Conservation (phyloP, 2,797 vertebrate species). For the Rhodeus uyekii region DNA sequence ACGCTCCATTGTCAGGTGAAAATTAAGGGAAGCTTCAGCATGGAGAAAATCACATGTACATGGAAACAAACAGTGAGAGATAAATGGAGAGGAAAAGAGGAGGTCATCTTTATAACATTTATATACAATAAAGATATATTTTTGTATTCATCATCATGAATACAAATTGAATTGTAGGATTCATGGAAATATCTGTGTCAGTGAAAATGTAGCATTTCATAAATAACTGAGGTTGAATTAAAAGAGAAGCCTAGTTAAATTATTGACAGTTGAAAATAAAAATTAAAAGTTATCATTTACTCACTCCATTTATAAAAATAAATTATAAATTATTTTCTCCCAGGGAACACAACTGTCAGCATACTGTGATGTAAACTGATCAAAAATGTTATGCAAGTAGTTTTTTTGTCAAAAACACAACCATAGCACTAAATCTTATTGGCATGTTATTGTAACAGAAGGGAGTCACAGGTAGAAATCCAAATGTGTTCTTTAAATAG, state of each 20-base stretch:
- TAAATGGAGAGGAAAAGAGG: neutral
- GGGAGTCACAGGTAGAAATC: too few species aligned
- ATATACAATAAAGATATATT: neutral
- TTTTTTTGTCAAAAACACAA: neutral
- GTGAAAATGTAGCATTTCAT: neutral
- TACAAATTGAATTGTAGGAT: too few species aligned
- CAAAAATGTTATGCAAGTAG: neutral
- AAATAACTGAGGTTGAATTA: neutral
- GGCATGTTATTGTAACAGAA: too few species aligned
- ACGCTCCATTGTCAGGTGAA: conserved; percentile 17
- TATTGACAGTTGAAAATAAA: neutral
- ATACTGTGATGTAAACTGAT: neutral
- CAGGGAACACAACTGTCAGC: neutral
- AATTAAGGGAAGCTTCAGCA: conserved; percentile 30
- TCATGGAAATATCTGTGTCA: conserved; percentile 1
- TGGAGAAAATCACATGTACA: conserved; percentile 50
- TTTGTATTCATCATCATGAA: neutral
- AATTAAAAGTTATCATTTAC: neutral
- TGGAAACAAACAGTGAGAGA: neutral
- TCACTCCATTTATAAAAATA: too few species aligned
- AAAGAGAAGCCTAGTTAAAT: neutral
- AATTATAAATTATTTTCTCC: neutral
- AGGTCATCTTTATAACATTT: neutral
- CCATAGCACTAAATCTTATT: neutral
- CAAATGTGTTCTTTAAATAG: too few species aligned